Evolutionary conservation across 2,113 vertebrate genomes (phyloP).

Genomic region (Microcebus lehilahytsara): DNA sequence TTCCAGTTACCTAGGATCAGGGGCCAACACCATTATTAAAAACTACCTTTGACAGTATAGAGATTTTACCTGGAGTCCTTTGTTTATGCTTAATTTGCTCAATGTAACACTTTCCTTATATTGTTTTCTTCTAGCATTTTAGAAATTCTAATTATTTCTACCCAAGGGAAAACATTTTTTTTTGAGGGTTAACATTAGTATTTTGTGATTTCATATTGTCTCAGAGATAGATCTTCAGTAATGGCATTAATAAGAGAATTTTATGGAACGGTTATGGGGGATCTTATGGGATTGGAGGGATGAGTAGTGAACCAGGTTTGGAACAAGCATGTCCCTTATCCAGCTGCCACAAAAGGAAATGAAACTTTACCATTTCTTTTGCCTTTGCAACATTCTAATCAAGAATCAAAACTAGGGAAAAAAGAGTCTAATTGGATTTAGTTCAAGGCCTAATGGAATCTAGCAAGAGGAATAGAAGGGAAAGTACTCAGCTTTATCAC

Average conservation of each 20-base stretch:
- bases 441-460: background rate
- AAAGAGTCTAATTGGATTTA: background rate
- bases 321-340: background rate
- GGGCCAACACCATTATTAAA: background rate
- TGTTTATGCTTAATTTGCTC: background rate
- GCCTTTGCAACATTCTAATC: background rate
- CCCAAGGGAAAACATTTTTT: background rate
- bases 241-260: background rate
- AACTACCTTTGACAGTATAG: background rate
- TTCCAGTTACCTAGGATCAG: background rate
- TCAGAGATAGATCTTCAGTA: background rate
- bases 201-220: background rate
- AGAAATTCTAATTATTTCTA: background rate
- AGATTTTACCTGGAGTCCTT: background rate
- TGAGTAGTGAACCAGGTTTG: background rate
- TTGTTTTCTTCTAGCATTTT: background rate
- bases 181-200: background rate
- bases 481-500: background rate
- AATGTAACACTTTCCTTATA: background rate
- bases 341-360: background rate
- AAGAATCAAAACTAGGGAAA: background rate
- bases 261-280: background rate
- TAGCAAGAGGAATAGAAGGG: background rate
- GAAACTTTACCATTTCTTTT: background rate
- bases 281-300: background rate